Evolutionary conservation across 2,888 invertebrate species (phyloP), one percentile per base, ranked within the genome.

Genomic region (Apodemia duryi): DNA sequence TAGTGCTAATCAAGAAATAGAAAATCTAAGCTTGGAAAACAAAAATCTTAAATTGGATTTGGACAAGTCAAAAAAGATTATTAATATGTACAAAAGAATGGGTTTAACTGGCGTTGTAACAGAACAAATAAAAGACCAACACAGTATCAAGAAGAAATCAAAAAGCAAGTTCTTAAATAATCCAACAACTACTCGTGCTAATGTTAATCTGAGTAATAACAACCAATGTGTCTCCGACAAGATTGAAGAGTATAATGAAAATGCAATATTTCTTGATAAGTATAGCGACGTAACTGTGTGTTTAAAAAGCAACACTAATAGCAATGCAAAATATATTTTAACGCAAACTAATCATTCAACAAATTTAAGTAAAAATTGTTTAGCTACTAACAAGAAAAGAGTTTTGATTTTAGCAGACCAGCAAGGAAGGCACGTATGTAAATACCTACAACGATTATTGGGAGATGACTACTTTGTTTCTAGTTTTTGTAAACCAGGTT

Each of bases 51-150:
- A 38, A 38, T 38, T 38, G 6, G 38, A 38, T 38, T 6, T 21
- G 21, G 21, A 21, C 21, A 21, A 21, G 21, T 21, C 21, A 21
- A 21, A 21, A 21, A 21, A 21, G 11, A 11, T n/a, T 49, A 49
- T 49, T 11, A 49, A 49, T 49, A 49, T 49, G 49, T 49, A 49
- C 49, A 49, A 49, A 49, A 49, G n/a, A 49, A 49, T 49, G 49
- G 6, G 49, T 11, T n/a, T 49, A 13, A 49, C 11, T 49, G 49
- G n/a, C 13, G 6, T 11, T 1, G 49, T n/a, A 49, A n/a, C 11
- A n/a, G 49, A 49, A 49, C 49, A 11, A n/a, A 11, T 3, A 49
- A 49, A 49, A 49, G 49, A 49, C 6, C 49, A n/a, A 49, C 49
- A n/a, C 1, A 49, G 49, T 49, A 11, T 49, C 38, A 49, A 49